These are phyloP conservation scores for Urocyon cinereoargenteus DNA, from an alignment of 2,797 vertebrate species.

Conservation along the genomic window DNA sequence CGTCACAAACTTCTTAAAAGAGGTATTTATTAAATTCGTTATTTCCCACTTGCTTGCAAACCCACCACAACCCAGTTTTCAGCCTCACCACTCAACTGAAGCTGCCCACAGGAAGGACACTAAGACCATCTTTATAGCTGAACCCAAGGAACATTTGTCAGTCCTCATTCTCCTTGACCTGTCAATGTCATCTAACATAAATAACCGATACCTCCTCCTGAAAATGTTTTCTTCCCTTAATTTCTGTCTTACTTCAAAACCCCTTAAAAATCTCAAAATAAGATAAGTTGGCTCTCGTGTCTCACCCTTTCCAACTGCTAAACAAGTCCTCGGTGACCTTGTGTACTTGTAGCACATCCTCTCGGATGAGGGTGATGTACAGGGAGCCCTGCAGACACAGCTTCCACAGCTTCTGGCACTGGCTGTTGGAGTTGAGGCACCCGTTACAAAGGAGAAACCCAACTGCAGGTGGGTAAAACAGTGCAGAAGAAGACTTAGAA, in stretches of 20 bases:
- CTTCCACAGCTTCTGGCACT: constrained; percentile 94
- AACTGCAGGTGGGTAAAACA: constrained; percentile 86
- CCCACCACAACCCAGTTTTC: not conserved
- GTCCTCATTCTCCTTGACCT: not conserved
- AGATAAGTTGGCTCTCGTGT: not conserved
- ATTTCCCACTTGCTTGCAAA: not conserved
- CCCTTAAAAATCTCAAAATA: constrained; percentile 3
- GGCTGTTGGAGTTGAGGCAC: constrained; percentile 89
- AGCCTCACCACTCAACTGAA: not conserved
- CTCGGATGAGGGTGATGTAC: constrained; percentile 92
- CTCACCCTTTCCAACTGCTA: constrained; percentile 93
- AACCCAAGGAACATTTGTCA: not conserved
- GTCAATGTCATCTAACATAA: not conserved
- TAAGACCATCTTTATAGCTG: not conserved
- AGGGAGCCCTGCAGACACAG: constrained; percentile 92
- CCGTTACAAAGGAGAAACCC: constrained; percentile 95
- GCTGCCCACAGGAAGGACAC: not conserved
- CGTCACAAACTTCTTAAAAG: constrained; percentile 37
- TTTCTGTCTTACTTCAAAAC: not conserved
- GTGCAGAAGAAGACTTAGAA: constrained; percentile 8
- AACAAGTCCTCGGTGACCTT: constrained; percentile 95
- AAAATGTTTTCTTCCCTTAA: not conserved
- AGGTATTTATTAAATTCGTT: constrained; percentile 32
- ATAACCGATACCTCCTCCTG: not conserved
- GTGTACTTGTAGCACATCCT: constrained; percentile 93